Percentiles rank a stretch among this genome's conserved stretches.
Evolutionary conservation across 2,113 vertebrate species (phyloP).

Genomic region (Mugil cephalus): DNA sequence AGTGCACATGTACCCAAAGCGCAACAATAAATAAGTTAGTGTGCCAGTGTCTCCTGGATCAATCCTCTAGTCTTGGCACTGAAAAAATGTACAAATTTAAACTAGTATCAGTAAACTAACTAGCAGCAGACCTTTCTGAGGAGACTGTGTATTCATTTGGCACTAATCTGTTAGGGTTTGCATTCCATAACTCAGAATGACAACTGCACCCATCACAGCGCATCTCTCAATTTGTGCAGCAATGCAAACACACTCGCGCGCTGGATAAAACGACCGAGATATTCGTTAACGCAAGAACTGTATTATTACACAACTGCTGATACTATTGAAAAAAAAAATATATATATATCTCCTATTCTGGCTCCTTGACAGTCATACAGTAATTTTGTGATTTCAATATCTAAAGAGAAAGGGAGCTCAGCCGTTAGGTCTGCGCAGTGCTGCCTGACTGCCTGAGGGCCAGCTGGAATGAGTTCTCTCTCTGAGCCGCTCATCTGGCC

Average conservation of each 20-base stretch:
- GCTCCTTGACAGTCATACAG: conserved; percentile 59
- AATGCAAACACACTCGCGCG: conserved; percentile 56
- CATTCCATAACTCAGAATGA: conserved; percentile 58
- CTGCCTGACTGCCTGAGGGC: conserved; percentile 73
- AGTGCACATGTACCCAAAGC: conserved; percentile 3
- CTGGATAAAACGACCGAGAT: conserved; percentile 48
- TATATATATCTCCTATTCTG: too few relatives aligned
- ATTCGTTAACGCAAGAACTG: conserved; percentile 63
- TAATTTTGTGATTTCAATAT: conserved; percentile 62
- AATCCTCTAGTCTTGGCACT: too few relatives aligned
- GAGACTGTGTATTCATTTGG: conserved; percentile 53
- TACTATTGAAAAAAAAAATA: conserved; percentile 54
- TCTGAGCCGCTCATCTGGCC: conserved; percentile 82
- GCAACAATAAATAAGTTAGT: too few relatives aligned
- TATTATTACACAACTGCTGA: conserved; percentile 48
- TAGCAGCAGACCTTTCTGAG: conserved; percentile 38
- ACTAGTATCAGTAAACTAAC: conserved; percentile 12
- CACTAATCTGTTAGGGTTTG: conserved; percentile 50
- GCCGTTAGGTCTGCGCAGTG: conserved; percentile 68
- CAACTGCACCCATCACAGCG: conserved; percentile 44
- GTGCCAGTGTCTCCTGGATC: too few relatives aligned
- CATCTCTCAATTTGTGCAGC: conserved; percentile 58
- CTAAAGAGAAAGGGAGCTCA: conserved; percentile 64
- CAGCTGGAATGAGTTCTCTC: conserved; percentile 82
- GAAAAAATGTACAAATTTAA: background rate